Evolutionary conservation across 2,797 vertebrate species (phyloP), one percentile per base, ranked within the genome.

Genomic region (Falco concolor): DNA sequence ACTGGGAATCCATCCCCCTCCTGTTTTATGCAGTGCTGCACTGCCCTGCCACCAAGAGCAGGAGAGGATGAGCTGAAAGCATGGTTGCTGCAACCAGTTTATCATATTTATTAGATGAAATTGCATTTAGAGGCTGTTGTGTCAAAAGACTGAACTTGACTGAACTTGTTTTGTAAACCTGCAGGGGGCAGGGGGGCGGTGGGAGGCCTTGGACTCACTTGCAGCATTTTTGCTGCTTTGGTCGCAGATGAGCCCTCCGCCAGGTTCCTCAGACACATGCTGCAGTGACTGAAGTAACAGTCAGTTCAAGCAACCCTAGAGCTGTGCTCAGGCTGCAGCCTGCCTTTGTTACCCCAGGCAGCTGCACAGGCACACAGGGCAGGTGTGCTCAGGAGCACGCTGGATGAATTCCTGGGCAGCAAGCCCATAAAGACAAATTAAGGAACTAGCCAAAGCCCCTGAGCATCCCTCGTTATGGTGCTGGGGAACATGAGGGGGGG

Each of bases 151-250:
- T 7, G 2, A 45, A 45, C 34, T n/a, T 49, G 20, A 30, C 3
- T 7, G 2, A 45, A 45, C 34, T n/a, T 49, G 20, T 6, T 70
- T 13, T n/a, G 36, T 34, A 76, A 90, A 32, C 10, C 20, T 7
- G 27, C 6, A 28, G 1, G 13, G 38, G 10, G 3, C 18, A 10
- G 32, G 16, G 30, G 9, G 0, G 0, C 2, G 12, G 28, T 2
- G 28, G 61, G 47, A 32, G 32, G 18, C 12, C 44, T 47, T 21
- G 44, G 57, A 13, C 61, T 80, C 14, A 0, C 47, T n/a, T 22
- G 54, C 40, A 76, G 64, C 6, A 36, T 34, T 73, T 76, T 73
- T 79, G 47, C 14, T 72, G 30, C 36, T 60, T 63, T 2, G 2
- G 6, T 47, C 5, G 3, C 52, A 68, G 69, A 6, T 3, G 49